Base-by-base conservation (phyloP, 2,888 invertebrate species). In the Hyles lineata region DNA sequence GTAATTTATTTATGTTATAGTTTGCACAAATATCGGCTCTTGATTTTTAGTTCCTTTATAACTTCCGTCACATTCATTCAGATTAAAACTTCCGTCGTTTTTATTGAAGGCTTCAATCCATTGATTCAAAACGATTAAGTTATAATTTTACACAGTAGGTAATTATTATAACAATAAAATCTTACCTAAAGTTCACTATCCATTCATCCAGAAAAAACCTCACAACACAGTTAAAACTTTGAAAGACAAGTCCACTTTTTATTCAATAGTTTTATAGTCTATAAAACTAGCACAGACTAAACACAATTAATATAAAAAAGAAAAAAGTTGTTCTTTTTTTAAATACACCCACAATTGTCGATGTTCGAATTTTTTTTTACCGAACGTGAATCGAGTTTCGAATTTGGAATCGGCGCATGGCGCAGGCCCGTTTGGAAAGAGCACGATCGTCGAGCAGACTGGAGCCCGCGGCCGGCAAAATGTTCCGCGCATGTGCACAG, bases 361-460 rank as follows among this genome's bases (percentile, higher is more conserved):
- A 32, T 55, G 62, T 67, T 67, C 63, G 15, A 19, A 35, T 17
- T 63, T 29, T 58, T 23, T 50, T 32, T 29, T 62, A 62, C 50
- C 85, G 79, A 83, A 80, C 80, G 81, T 86, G 23, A 21, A 23
- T 82, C 84, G 88, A 87, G 85, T 87, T 90, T 87, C 80, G 81
- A 81, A 85, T 81, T 86, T 83, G 73, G 79, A 80, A 84, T 82
- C 78, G 80, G 75, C 84, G 82, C 85, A 87, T 85, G 76, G 83
- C 87, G 87, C 85, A 83, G 83, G 84, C 82, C 85, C 89, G 92
- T 89, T 89, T 87, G 87, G 77, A 82, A 82, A 79, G 84, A 80
- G 77, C 86, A 82, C 86, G 83, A 87, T 87, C 91, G 88, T 80
- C 85, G 86, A 87, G 89, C 90, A 86, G 89, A 93, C 93, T 92